A percentile compares a stretch with the other conserved stretches of the same genome.
Conservation (phyloP, 2,888 invertebrate species). For the Anagyrus pseudococci region DNA sequence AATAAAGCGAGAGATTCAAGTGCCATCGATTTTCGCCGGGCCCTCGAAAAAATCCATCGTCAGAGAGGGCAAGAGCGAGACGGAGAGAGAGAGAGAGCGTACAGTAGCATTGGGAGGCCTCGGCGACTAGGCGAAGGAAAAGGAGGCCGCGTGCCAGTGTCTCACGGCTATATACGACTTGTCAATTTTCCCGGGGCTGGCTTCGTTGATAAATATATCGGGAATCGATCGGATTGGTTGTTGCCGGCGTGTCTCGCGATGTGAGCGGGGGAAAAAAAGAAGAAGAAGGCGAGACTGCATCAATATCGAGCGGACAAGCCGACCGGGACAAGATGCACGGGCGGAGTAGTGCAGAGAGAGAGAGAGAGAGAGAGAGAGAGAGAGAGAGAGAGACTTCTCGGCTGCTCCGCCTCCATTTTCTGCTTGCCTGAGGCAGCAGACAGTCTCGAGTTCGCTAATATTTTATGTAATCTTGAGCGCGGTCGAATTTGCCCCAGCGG, state of each 20-base stretch:
- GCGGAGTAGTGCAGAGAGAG: neutral
- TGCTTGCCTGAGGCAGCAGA: too few relatives aligned
- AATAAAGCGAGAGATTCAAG: neutral
- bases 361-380: neutral
- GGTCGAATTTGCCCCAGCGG: constrained; percentile 1
- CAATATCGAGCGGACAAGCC: too few relatives aligned
- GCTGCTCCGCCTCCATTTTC: too few relatives aligned
- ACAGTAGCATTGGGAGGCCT: too few relatives aligned
- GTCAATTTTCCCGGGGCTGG: neutral
- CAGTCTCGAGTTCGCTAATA: neutral
- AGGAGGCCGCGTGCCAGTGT: neutral
- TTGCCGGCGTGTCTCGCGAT: neutral
- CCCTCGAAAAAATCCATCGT: neutral
- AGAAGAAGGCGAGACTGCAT: too few relatives aligned
- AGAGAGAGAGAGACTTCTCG: too few relatives aligned
- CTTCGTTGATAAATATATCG: constrained; percentile 9
- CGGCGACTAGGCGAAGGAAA: neutral
- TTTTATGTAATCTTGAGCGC: constrained; percentile 3
- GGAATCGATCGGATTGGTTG: constrained; percentile 1
- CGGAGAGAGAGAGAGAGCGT: too few relatives aligned
- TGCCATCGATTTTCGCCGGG: neutral
- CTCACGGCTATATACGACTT: neutral
- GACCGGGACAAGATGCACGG: too few relatives aligned
- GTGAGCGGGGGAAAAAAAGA: too few relatives aligned
- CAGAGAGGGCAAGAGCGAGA: neutral